phyloP scores from a whole-genome alignment of 2,888 invertebrate genomes.

The Megaustenia siamemsis region DNA sequence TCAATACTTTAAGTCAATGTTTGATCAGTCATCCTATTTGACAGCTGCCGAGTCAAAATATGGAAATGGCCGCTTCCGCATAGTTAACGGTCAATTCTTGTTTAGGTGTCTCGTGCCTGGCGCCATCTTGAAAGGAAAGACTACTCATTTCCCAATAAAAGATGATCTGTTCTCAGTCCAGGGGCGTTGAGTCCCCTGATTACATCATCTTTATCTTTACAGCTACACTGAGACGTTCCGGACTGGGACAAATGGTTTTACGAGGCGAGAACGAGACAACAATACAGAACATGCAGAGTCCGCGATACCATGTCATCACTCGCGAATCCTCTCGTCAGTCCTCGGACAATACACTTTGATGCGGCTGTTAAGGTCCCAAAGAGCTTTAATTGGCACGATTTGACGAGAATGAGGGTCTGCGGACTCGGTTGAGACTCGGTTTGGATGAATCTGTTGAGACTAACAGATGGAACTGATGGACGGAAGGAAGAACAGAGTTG shows the following conservation, averaged over 20 bases:
- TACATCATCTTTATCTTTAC: conserved; percentile 16
- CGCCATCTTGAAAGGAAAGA: neutral
- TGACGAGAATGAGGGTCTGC: neutral
- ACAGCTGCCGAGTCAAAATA: neutral
- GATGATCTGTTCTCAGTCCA: neutral
- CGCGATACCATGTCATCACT: conserved; percentile 22
- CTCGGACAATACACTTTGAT: conserved; percentile 42
- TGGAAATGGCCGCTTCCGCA: neutral
- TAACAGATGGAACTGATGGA: neutral
- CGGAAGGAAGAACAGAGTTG: neutral
- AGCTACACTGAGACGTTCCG: conserved; percentile 14
- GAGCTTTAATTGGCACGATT: conserved; percentile 39
- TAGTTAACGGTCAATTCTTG: conserved; percentile 23
- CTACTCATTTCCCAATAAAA: neutral
- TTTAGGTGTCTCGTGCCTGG: neutral
- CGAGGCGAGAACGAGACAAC: neutral
- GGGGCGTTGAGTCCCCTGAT: neutral
- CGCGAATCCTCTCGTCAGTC: conserved; percentile 34
- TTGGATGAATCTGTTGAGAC: neutral
- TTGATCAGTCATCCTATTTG: neutral
- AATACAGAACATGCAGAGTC: conserved; percentile 19
- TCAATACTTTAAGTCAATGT: no score
- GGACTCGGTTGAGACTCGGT: neutral
- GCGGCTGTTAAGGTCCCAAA: conserved; percentile 22
- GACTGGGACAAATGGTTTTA: conserved; percentile 14